Percentiles rank a stretch among this genome's conserved stretches.
phyloP scores from a whole-genome alignment of 2,113 vertebrate species.

The Anoplopoma fimbria region DNA sequence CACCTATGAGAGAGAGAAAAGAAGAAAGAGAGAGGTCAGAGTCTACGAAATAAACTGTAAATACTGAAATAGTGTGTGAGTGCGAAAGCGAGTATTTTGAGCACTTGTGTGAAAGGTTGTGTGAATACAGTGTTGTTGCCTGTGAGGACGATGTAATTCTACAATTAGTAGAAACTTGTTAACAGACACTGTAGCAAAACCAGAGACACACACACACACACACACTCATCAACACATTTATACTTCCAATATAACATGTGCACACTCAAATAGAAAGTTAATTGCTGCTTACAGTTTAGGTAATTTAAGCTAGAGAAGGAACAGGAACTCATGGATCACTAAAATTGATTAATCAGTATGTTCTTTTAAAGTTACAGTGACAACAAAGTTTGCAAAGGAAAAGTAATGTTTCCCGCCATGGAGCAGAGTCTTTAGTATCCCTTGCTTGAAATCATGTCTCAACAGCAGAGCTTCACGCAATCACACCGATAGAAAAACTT shows the following conservation, averaged over 20 bases:
- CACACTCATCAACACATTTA: background rate
- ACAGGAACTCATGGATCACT: background rate
- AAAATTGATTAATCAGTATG: background rate
- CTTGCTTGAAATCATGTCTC: background rate
- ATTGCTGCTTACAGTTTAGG: background rate
- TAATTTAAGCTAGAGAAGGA: background rate
- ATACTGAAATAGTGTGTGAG: background rate
- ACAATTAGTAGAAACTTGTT: constrained; percentile 8
- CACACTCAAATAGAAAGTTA: background rate
- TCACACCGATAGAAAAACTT: background rate
- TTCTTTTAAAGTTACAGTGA: background rate
- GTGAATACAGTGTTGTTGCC: constrained; percentile 18
- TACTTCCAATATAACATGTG: background rate
- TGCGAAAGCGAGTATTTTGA: background rate
- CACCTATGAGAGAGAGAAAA: constrained; percentile 61
- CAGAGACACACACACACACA: background rate
- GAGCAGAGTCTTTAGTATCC: background rate
- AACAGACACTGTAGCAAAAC: background rate
- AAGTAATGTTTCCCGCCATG: background rate
- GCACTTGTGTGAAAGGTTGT: constrained; percentile 37
- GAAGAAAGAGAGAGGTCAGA: constrained; percentile 40
- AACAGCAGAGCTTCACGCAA: background rate
- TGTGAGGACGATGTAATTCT: constrained; percentile 16
- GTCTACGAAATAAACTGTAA: constrained; percentile 10
- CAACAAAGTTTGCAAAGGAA: background rate